Evolutionary conservation across 2,888 invertebrate species (phyloP).

Genomic region (Sesia bembeciformis): DNA sequence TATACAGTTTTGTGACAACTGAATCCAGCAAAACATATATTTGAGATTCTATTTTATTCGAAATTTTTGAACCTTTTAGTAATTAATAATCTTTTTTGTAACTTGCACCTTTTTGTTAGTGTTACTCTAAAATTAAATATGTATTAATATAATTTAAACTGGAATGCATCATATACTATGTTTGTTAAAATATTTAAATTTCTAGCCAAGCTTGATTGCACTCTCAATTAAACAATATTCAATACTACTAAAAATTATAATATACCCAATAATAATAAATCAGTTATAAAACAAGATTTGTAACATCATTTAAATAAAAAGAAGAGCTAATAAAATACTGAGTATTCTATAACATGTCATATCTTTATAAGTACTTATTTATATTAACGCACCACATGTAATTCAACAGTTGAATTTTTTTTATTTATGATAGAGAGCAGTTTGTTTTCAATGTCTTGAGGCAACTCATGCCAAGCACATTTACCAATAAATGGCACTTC

Average conservation of each 20-base stretch:
- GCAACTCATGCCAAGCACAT: slow-evolving; percentile 91
- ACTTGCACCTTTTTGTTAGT: too few species aligned
- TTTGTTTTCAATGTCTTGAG: slow-evolving; percentile 78
- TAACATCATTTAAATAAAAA: background rate
- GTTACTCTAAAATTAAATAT: too few species aligned
- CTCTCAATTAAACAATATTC: background rate
- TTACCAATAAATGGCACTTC: slow-evolving; percentile 90
- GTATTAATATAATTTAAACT: too few species aligned
- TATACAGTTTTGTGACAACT: too few species aligned
- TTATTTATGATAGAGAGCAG: slow-evolving; percentile 79
- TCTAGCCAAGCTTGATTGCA: too few species aligned
- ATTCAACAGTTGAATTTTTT: slow-evolving; percentile 84
- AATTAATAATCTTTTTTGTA: too few species aligned
- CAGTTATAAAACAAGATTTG: background rate
- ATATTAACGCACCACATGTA: slow-evolving; percentile 85
- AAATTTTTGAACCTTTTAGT: too few species aligned
- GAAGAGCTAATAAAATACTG: background rate
- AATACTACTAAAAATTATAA: background rate
- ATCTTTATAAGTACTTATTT: background rate
- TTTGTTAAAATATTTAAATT: too few species aligned
- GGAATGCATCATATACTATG: too few species aligned
- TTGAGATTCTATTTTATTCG: too few species aligned
- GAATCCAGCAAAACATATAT: too few species aligned
- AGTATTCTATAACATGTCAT: background rate
- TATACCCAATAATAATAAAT: background rate